Percentiles rank a stretch among this genome's conserved stretches.
phyloP scores from a whole-genome alignment of 2,797 vertebrate species.

The Champsocephalus esox region DNA sequence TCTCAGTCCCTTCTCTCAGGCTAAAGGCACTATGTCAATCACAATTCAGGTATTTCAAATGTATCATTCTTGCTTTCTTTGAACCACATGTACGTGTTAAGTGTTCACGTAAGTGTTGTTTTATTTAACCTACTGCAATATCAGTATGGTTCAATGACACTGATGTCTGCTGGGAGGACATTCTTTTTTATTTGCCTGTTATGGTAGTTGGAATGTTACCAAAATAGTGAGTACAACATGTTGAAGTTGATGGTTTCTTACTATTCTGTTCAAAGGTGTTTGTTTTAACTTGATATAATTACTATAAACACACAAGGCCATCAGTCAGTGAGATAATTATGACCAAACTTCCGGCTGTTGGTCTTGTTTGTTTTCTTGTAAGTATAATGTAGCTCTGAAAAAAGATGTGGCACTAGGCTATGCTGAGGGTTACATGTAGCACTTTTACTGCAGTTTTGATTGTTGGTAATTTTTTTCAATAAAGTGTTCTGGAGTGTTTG shows the following conservation, averaged over 20 bases:
- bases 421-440: conserved; percentile 52
- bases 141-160: conserved; percentile 22
- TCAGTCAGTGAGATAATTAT: not conserved
- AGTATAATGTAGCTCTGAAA: conserved; percentile 32
- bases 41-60: conserved; percentile 65
- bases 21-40: conserved; percentile 51
- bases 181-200: conserved; percentile 51
- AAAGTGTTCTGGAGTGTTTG: conserved; percentile 66
- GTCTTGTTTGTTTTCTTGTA: conserved; percentile 42
- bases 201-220: conserved; percentile 67
- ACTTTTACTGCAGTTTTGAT: conserved; percentile 55
- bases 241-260: conserved; percentile 44
- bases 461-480: conserved; percentile 64
- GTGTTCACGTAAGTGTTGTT: conserved; percentile 26
- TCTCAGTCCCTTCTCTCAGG: conserved; percentile 59
- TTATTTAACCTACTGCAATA: conserved; percentile 16
- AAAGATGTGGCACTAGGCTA: conserved; percentile 22
- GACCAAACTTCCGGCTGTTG: conserved; percentile 16
- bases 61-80: conserved; percentile 38
- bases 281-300: conserved; percentile 24
- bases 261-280: conserved; percentile 60
- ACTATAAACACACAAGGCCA: conserved; percentile 14
- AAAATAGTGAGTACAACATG: conserved; percentile 46
- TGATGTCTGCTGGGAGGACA: conserved; percentile 27
- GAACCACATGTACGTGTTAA: conserved; percentile 19